A percentile compares a stretch with the other conserved stretches of the same genome.
These are phyloP conservation scores for Agapornis canus DNA, from an alignment of 2,797 vertebrate genomes.

Conservation along the genomic window DNA sequence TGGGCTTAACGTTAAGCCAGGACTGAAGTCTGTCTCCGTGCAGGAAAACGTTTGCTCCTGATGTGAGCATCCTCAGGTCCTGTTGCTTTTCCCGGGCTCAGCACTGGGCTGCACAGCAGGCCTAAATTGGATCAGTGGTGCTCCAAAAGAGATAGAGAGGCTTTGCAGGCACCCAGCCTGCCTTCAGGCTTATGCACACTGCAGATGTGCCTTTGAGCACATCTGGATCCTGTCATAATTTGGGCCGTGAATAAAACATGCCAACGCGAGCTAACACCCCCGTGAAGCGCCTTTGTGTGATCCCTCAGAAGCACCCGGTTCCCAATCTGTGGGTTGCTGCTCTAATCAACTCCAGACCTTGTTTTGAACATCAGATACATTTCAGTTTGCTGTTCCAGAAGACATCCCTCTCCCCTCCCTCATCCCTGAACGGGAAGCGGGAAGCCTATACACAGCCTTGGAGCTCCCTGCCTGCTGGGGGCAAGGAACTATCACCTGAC, in stretches of 20 bases:
- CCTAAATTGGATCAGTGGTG: background rate
- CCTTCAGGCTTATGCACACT: background rate
- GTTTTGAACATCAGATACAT: constrained; percentile 23
- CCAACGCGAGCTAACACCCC: constrained; percentile 24
- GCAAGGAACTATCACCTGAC: rapidly evolving
- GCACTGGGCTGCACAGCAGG: background rate
- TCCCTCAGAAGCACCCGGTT: constrained; percentile 50
- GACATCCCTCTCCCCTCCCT: background rate
- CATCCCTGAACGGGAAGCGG: rapidly evolving
- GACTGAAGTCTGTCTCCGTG: background rate
- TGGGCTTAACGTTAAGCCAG: background rate
- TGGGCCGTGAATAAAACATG: background rate
- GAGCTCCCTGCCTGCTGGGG: background rate
- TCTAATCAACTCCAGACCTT: constrained; percentile 56
- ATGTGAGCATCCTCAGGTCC: rapidly evolving
- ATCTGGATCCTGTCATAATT: constrained; percentile 52
- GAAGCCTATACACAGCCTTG: background rate
- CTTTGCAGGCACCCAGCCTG: background rate
- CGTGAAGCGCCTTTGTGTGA: constrained; percentile 26
- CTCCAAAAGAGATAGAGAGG: background rate
- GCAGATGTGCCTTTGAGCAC: constrained; percentile 25
- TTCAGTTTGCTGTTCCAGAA: background rate
- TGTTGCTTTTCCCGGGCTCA: rapidly evolving
- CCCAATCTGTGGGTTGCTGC: constrained; percentile 24
- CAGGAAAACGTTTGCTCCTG: rapidly evolving